Conservation (phyloP, 2,113 vertebrate species). For the Xenopus laevis region DNA sequence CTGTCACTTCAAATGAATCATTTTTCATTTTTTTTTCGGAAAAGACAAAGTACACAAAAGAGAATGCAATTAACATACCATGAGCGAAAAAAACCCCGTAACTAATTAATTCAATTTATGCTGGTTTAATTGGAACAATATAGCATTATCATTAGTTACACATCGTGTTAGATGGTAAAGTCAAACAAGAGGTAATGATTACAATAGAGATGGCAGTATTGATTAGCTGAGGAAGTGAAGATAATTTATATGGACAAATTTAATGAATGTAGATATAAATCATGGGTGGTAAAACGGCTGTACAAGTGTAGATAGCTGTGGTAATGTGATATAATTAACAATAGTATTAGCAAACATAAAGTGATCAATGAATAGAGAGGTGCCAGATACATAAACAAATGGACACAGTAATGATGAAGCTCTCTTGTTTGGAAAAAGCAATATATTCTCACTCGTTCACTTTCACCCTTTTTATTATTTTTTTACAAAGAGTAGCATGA, state of each 20-base stretch:
- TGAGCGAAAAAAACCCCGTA: not conserved
- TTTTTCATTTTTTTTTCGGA: no score
- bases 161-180: not conserved
- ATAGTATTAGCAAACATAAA: constrained; percentile 3
- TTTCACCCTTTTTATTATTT: no score
- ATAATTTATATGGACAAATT: constrained; percentile 4
- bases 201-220: not conserved
- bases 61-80: not conserved
- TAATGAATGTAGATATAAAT: not conserved
- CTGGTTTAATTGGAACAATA: not conserved
- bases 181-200: not conserved
- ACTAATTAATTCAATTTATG: not conserved
- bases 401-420: no score
- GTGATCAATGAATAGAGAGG: not conserved
- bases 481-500: no score
- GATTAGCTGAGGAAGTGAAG: not conserved
- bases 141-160: not conserved
- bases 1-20: no score
- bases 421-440: no score
- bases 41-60: not conserved
- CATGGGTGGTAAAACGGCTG: not conserved
- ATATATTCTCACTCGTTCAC: no score
- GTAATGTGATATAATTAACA: not conserved
- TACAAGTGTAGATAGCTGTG: not conserved
- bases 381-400: not conserved